These are phyloP conservation scores for Trichonephila inaurata DNA, from an alignment of 1,140 invertebrate genomes.

Conservation along the genomic window DNA sequence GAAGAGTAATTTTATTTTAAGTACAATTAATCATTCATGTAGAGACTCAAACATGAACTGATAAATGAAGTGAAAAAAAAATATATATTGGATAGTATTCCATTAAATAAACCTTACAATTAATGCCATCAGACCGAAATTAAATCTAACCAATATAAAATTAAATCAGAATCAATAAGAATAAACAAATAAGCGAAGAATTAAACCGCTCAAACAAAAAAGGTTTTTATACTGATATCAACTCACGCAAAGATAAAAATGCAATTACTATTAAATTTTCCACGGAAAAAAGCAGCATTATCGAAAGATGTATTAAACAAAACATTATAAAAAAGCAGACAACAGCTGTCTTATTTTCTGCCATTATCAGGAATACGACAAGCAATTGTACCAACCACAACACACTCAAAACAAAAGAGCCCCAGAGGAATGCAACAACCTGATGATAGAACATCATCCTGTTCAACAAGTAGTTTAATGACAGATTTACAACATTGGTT, in stretches of 20 bases:
- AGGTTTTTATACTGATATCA: too few relatives aligned
- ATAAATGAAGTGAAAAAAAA: too few relatives aligned
- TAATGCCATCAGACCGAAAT: too few relatives aligned
- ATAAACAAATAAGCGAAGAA: too few relatives aligned
- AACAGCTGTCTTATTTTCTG: neutral
- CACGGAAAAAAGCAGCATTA: neutral
- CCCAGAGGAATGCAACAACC: neutral
- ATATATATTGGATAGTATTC: too few relatives aligned
- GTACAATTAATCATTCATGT: too few relatives aligned
- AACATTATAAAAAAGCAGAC: neutral
- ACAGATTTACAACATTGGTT: constrained; percentile 55
- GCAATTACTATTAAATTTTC: neutral
- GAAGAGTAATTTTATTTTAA: too few relatives aligned
- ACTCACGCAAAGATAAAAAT: neutral
- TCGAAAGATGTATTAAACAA: neutral
- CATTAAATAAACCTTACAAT: too few relatives aligned
- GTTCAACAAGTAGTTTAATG: constrained; percentile 20
- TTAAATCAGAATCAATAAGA: too few relatives aligned
- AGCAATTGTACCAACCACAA: neutral
- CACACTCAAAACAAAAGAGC: constrained; percentile 26
- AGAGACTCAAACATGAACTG: too few relatives aligned
- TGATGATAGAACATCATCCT: constrained; percentile 27
- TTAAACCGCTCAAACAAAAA: too few relatives aligned
- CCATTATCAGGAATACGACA: neutral
- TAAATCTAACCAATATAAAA: too few relatives aligned